Evolutionary conservation across 1,140 invertebrate genomes (phyloP).

Genomic region (Parasteatoda tepidariorum): DNA sequence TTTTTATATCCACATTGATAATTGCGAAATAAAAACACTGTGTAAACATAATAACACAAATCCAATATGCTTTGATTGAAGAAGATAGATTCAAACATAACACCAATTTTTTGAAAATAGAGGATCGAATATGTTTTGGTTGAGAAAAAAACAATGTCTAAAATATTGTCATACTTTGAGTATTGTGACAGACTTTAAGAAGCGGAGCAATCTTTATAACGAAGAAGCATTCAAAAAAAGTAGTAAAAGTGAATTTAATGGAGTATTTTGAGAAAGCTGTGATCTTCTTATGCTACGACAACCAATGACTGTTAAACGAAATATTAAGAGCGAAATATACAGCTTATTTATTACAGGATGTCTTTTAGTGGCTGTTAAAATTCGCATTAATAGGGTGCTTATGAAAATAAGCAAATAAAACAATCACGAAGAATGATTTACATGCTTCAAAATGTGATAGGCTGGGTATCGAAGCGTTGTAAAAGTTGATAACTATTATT

Average conservation of each 20-base stretch:
- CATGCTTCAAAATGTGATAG: background rate
- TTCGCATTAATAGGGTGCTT: conserved; percentile 15
- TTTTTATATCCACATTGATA: too few relatives aligned
- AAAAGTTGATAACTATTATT: background rate
- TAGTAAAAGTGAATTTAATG: conserved; percentile 41
- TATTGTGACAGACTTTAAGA: background rate
- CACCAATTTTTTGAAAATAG: too few relatives aligned
- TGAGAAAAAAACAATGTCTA: too few relatives aligned
- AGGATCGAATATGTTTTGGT: too few relatives aligned
- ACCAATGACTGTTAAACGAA: conserved; percentile 47
- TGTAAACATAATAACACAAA: too few relatives aligned
- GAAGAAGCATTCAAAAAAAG: conserved; percentile 34
- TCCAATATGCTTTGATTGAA: too few relatives aligned
- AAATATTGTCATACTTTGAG: too few relatives aligned
- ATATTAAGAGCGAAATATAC: conserved; percentile 33
- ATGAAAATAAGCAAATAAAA: background rate
- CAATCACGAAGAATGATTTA: background rate
- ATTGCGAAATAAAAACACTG: too few relatives aligned
- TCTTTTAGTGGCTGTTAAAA: conserved; percentile 38
- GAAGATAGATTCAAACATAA: too few relatives aligned
- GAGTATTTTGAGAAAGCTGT: conserved; percentile 18
- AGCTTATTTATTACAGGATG: conserved; percentile 54
- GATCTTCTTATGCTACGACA: conserved; percentile 26
- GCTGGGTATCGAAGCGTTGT: background rate
- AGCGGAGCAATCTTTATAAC: conserved; percentile 30